These are phyloP conservation scores for Hirundichthys speculiger DNA, from an alignment of 2,113 vertebrate genomes.

Conservation along the genomic window DNA sequence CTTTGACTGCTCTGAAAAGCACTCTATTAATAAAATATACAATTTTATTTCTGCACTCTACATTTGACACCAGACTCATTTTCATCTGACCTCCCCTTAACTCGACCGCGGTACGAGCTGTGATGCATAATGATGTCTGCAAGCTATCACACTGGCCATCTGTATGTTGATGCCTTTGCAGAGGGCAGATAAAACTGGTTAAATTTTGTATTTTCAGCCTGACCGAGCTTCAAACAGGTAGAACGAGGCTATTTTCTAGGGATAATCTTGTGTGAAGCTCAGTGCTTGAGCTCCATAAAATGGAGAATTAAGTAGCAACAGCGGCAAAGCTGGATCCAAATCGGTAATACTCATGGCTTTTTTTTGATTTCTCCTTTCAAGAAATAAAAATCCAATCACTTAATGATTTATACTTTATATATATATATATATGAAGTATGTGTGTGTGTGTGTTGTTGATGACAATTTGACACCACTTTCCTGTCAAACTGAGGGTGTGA, in stretches of 20 bases:
- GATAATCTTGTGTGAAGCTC: slow-evolving; percentile 19
- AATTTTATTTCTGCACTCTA: neutral
- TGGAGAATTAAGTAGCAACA: slow-evolving; percentile 7
- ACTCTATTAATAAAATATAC: neutral
- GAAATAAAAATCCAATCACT: neutral
- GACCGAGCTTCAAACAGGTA: slow-evolving; percentile 61
- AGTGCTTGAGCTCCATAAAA: slow-evolving; percentile 4
- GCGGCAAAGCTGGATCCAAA: neutral
- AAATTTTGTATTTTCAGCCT: slow-evolving; percentile 70
- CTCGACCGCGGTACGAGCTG: slow-evolving; percentile 19
- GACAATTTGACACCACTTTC: no score
- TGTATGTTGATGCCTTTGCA: neutral
- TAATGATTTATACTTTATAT: no score
- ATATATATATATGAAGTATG: no score
- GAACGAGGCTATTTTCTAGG: slow-evolving; percentile 32
- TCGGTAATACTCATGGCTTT: neutral
- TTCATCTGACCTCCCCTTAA: slow-evolving; percentile 12
- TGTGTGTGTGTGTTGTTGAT: neutral
- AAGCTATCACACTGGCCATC: slow-evolving; percentile 13
- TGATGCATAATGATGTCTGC: slow-evolving; percentile 31
- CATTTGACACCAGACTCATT: slow-evolving; percentile 19
- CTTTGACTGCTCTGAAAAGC: no score
- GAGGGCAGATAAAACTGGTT: slow-evolving; percentile 10
- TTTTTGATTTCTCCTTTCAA: neutral
- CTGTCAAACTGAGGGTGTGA: slow-evolving; percentile 1